phyloP scores from a whole-genome alignment of 2,888 invertebrate genomes.

The Caradrina kadenii region DNA sequence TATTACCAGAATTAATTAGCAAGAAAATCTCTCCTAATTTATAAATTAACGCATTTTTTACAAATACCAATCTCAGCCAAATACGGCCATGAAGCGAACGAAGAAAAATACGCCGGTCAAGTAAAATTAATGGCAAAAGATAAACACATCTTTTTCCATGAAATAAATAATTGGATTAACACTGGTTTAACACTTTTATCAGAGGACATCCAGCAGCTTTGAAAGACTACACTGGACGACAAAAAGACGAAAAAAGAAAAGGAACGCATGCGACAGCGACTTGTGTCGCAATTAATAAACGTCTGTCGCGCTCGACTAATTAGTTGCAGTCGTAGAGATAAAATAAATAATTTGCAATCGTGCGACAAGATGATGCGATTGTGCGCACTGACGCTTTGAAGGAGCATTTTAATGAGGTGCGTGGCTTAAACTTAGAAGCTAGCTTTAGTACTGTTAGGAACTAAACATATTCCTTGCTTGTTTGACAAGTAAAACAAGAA shows the following conservation, averaged over 20 bases:
- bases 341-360: conserved; percentile 80
- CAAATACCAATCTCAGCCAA: conserved; percentile 22
- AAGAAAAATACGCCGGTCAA: conserved; percentile 52
- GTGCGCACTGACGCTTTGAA: conserved; percentile 70
- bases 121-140: conserved; percentile 53
- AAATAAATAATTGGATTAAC: conserved; percentile 67
- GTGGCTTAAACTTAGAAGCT: conserved; percentile 51
- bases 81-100: conserved; percentile 44
- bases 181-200: conserved; percentile 68
- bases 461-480: neutral
- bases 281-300: conserved; percentile 89
- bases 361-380: conserved; percentile 70
- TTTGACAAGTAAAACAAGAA: neutral
- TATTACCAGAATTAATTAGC: conserved; percentile 1
- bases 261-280: conserved; percentile 76
- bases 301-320: conserved; percentile 87
- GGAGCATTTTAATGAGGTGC: conserved; percentile 67
- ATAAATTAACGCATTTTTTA: conserved; percentile 30
- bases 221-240: conserved; percentile 79
- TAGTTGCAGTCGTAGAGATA: conserved; percentile 82
- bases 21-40: conserved; percentile 15
- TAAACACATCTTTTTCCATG: conserved; percentile 47
- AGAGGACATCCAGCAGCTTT: conserved; percentile 72
- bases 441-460: conserved; percentile 14
- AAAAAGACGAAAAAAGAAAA: conserved; percentile 74